Evolutionary conservation across 2,888 invertebrate species (phyloP), one percentile per base, ranked within the genome.

Genomic region (Drosophila mimetica): DNA sequence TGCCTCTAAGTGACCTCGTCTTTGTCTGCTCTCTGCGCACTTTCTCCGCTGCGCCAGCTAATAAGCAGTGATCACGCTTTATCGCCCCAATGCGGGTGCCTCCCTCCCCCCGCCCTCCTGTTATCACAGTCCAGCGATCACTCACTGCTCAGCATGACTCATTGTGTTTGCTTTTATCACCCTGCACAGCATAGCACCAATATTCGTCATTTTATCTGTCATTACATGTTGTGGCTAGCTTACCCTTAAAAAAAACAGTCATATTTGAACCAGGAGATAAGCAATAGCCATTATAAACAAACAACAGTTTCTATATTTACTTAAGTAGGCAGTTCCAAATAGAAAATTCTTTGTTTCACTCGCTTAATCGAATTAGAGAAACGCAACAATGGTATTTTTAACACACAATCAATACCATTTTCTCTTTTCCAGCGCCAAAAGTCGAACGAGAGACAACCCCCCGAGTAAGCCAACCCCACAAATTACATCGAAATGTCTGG

Each of bases 401-500:
- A 77, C 70, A 14, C 18, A n/a, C 18, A 48, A 54, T 71, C 71
- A 54, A 73, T 81, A 65, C 48, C 63, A 9, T 44, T 44, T 8
- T 28, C 42, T 73, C 41, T 71, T 60, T 72, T 65, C 14, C 58
- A 74, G 66, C 48, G 54, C 44, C 54, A 66, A 28, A 42, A 65
- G 41, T 39, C 18, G 54, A 18, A 34, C 63, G 30, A 61, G 30
- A 51, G 11, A 51, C 25, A 11, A 30, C 30, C 25, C 55, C 55
- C 28, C 34, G 28, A 55, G 41, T 46, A 30, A 53, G 57, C 66
- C 61, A 58, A 44, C 61, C 48, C 44, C 20, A 55, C 51, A 73
- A 36, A 44, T 52, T 51, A 63, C 48, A 75, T 58, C 54, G 60
- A 93, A 92, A 97, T 97, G 97, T 95, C 97, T 79, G 95, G 96